These are phyloP conservation scores for Actinernus sp. DNA, from an alignment of 92 coral and sea anemone genomes.

Conservation along the genomic window DNA sequence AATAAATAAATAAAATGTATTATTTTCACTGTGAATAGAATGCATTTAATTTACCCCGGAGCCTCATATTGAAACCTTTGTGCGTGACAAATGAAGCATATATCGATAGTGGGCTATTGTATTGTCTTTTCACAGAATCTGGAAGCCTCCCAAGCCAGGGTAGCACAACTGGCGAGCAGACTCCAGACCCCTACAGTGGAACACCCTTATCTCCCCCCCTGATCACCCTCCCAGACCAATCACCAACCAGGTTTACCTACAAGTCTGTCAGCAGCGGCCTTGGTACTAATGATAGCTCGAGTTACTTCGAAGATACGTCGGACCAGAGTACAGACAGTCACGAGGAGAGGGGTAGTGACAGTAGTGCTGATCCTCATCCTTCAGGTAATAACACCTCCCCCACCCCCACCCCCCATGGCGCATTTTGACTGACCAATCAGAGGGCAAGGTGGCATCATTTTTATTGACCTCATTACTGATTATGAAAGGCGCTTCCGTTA, in stretches of 20 bases:
- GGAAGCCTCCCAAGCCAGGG: conserved; percentile 29
- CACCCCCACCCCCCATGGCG: too few species aligned
- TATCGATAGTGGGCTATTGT: too few species aligned
- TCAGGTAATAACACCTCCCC: conserved; percentile 9
- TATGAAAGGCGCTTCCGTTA: too few species aligned
- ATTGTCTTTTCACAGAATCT: conserved; percentile 5
- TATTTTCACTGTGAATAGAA: too few species aligned
- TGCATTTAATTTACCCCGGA: too few species aligned
- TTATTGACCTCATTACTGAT: too few species aligned
- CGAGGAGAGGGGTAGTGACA: conserved; percentile 73
- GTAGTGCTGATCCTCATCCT: conserved; percentile 35
- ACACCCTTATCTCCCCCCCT: conserved; percentile 29
- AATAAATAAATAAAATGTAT: too few species aligned
- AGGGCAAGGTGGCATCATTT: too few species aligned
- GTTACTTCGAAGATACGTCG: conserved; percentile 86
- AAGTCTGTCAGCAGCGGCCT: conserved; percentile 95
- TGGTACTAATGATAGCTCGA: conserved; percentile 93
- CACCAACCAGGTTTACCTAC: conserved; percentile 75
- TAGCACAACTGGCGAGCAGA: conserved; percentile 14
- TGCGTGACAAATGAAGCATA: too few species aligned
- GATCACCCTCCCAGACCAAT: conserved; percentile 24
- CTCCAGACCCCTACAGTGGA: conserved; percentile 38
- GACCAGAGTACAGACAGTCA: conserved; percentile 91
- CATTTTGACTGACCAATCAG: too few species aligned
- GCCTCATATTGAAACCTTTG: too few species aligned